Evolutionary conservation across 1,140 invertebrate genomes (phyloP).

Genomic region (Macrostomum lignano): DNA sequence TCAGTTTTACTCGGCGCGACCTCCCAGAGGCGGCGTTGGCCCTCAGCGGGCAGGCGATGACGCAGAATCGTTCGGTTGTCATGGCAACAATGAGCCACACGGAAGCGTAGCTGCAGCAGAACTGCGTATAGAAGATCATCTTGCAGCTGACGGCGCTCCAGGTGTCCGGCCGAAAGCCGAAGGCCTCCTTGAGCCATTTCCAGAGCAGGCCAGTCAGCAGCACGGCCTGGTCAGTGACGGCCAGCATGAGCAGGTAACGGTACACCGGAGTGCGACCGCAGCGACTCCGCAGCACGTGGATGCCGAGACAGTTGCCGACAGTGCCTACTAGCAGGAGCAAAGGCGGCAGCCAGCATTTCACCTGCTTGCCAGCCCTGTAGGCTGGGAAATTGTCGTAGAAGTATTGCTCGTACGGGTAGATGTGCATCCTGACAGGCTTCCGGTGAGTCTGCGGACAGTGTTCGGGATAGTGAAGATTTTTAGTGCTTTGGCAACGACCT

Average conservation of each 20-base stretch:
- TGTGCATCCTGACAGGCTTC: too few species aligned
- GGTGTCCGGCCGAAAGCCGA: slow-evolving; percentile 8
- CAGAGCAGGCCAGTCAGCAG: slow-evolving; percentile 15
- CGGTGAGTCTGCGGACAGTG: too few species aligned
- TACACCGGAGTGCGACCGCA: slow-evolving; percentile 16
- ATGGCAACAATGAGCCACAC: slow-evolving; percentile 26
- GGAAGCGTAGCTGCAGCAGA: slow-evolving; percentile 15
- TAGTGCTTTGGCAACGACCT: too few species aligned
- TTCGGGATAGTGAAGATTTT: too few species aligned
- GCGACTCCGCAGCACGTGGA: slow-evolving; percentile 11
- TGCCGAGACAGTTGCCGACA: slow-evolving; percentile 17
- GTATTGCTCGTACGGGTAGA: too few species aligned
- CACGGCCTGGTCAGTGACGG: slow-evolving; percentile 16
- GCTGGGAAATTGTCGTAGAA: too few species aligned
- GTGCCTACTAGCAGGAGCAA: slow-evolving; percentile 16
- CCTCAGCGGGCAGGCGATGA: slow-evolving; percentile 17
- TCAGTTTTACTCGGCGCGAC: too few species aligned
- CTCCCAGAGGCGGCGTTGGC: too few species aligned
- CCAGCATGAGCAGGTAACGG: slow-evolving; percentile 14
- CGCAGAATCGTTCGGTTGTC: slow-evolving; percentile 20
- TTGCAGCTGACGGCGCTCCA: slow-evolving; percentile 14
- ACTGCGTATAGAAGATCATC: slow-evolving; percentile 13
- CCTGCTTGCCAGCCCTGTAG: too few species aligned
- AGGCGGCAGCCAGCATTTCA: too few species aligned
- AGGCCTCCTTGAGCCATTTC: slow-evolving; percentile 15